Conservation (phyloP, 2,888 invertebrate genomes). For the Parnassius orleans region DNA sequence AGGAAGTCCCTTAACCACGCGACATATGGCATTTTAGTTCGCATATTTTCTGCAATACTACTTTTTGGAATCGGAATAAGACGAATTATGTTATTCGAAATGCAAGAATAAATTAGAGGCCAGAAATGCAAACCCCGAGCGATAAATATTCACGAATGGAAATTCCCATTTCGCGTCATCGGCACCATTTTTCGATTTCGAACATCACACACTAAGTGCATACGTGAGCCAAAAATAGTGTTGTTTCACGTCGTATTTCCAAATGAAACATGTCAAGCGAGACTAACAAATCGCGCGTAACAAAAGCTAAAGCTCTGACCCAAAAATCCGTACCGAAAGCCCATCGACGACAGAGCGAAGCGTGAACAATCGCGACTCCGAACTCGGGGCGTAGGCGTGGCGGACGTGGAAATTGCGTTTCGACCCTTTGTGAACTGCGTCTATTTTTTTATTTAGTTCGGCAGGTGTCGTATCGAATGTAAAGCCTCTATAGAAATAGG, state of each 20-base stretch:
- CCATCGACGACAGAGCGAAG: conserved; percentile 35
- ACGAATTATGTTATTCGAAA: too few relatives aligned
- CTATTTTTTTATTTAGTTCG: conserved; percentile 42
- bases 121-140: too few relatives aligned
- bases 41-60: too few relatives aligned
- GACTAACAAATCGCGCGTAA: conserved; percentile 40
- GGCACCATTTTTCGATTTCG: conserved; percentile 3
- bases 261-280: conserved; percentile 39
- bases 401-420: conserved; percentile 50
- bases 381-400: conserved; percentile 39
- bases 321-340: conserved; percentile 42
- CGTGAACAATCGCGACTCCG: conserved; percentile 29
- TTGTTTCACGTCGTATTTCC: conserved; percentile 28
- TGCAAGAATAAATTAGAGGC: too few relatives aligned
- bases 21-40: too few relatives aligned
- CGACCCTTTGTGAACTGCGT: conserved; percentile 45
- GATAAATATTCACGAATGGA: too few relatives aligned
- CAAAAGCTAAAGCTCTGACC: conserved; percentile 47
- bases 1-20: too few relatives aligned
- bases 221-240: conserved; percentile 24
- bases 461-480: conserved; percentile 42
- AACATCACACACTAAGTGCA: conserved; percentile 15
- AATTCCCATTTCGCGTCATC: background rate
- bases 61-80: too few relatives aligned
- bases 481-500: conserved; percentile 31